These are phyloP conservation scores for Talpa occidentalis DNA, from an alignment of 2,113 vertebrate genomes.

Conservation along the genomic window DNA sequence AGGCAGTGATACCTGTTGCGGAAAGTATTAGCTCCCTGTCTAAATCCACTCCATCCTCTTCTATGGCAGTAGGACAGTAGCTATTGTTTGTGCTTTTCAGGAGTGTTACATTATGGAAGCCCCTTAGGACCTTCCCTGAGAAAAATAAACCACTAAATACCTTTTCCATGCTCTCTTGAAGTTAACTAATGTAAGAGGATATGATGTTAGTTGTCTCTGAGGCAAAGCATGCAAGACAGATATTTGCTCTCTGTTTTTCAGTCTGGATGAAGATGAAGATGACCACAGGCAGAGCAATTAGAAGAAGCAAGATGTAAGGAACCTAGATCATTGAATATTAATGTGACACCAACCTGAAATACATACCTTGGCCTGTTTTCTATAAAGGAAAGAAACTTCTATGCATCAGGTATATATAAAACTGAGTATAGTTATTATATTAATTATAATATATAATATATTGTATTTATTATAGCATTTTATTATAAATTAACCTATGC, in stretches of 20 bases:
- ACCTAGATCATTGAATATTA: neutral
- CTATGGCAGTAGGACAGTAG: neutral
- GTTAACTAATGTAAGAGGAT: neutral
- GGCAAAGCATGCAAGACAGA: neutral
- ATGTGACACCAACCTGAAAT: neutral
- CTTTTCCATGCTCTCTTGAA: neutral
- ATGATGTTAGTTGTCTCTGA: neutral
- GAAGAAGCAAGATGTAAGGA: neutral
- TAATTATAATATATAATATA: neutral
- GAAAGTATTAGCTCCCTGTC: neutral
- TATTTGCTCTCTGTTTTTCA: neutral
- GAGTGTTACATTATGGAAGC: too few species aligned
- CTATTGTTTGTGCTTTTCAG: too few species aligned
- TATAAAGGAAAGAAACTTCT: neutral
- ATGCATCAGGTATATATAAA: neutral
- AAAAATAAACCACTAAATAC: neutral
- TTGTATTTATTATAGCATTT: neutral
- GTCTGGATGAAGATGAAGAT: neutral
- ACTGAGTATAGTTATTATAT: neutral
- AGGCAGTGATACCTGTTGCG: neutral
- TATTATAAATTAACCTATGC: neutral
- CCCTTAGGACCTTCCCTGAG: too few species aligned
- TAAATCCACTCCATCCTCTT: neutral
- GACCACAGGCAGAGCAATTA: neutral
- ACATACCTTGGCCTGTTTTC: neutral